Evolutionary conservation across 2,888 invertebrate genomes (phyloP), one percentile per base, ranked within the genome.

Genomic region (Nomada lathburiana): DNA sequence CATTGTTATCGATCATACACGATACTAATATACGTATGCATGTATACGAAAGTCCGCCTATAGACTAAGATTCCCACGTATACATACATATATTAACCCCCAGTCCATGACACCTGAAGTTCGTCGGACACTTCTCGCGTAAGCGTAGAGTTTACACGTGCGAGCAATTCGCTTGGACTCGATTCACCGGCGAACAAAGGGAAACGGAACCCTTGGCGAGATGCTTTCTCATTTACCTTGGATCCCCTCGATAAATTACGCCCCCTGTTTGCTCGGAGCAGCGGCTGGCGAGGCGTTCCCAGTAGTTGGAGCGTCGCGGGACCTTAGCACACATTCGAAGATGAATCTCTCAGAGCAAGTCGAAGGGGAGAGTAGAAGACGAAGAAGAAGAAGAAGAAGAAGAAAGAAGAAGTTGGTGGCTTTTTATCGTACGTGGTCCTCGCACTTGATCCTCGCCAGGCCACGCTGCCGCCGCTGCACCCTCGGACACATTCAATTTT

Each of bases 401-500:
- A 20, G 26, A 50, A 50, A 29, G 3, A 47, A 18, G 63, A 50
- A 23, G 42, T 60, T 63, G 64, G 44, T 47, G 36, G 72, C 73
- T 80, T 76, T 72, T 87, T 85, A 78, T 85, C 86, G 79, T 80
- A 60, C 85, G 75, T 53, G 82, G 77, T 80, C 76, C 80, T 44
- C 67, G 65, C 63, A 62, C 53, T 23, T n/a, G 52, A 63, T 13
- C n/a, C n/a, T n/a, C 44, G 44, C 20, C 55, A 36, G 44, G 77
- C 53, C 20, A 20, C 36, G 57, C 23, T 11, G 23, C 18, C 29
- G 23, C 16, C 3, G 13, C 13, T 42, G 16, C 57, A 29, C 68
- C 69, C 44, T 23, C 65, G 83, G 83, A 85, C 86, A 82, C 89
- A 90, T 91, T 92, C 91, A 91, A 92, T 92, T 92, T 92, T 85